A percentile compares a stretch with the other conserved stretches of the same genome.
Conservation (phyloP, 2,113 vertebrate genomes). For the Syngnathus typhle region DNA sequence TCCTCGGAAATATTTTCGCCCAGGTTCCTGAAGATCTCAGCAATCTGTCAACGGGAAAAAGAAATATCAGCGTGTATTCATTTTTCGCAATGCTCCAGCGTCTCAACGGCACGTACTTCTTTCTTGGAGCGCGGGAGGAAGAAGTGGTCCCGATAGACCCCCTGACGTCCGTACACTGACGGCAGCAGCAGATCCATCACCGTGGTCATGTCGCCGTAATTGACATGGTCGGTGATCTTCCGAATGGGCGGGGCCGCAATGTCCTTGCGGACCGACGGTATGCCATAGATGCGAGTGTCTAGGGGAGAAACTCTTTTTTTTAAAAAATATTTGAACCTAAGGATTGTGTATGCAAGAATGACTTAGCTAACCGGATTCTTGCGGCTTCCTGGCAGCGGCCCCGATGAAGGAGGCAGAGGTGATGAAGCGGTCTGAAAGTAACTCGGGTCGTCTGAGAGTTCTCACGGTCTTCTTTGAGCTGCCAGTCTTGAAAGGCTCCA, state of each 20-base stretch:
- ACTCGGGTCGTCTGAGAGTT: slow-evolving; percentile 51
- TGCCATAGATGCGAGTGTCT: slow-evolving; percentile 70
- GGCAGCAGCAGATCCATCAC: slow-evolving; percentile 72
- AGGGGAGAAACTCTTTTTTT: background rate
- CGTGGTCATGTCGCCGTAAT: slow-evolving; percentile 76
- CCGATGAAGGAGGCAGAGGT: slow-evolving; percentile 76
- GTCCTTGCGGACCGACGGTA: slow-evolving; percentile 77
- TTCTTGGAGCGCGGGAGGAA: slow-evolving; percentile 73
- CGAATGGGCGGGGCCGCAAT: slow-evolving; percentile 70
- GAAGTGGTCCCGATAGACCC: slow-evolving; percentile 75
- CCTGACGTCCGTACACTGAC: slow-evolving; percentile 67
- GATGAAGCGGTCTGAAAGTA: slow-evolving; percentile 57
- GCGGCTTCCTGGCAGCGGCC: slow-evolving; percentile 47
- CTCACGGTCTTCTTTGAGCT: slow-evolving; percentile 62
- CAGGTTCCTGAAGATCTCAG: slow-evolving; percentile 73
- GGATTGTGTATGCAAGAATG: too few relatives aligned
- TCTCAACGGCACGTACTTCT: slow-evolving; percentile 43
- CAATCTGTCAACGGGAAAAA: slow-evolving; percentile 68
- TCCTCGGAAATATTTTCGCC: slow-evolving; percentile 71
- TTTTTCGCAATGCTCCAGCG: background rate
- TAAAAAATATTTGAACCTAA: too few relatives aligned
- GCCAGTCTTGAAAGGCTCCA: slow-evolving; percentile 60
- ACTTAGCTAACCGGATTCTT: slow-evolving; percentile 63
- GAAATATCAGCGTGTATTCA: too few relatives aligned
- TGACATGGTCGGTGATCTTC: slow-evolving; percentile 71